A percentile compares a stretch with the other conserved stretches of the same genome.
Conservation (phyloP, 92 coral and sea anemone species). For the Bergia sp. region DNA sequence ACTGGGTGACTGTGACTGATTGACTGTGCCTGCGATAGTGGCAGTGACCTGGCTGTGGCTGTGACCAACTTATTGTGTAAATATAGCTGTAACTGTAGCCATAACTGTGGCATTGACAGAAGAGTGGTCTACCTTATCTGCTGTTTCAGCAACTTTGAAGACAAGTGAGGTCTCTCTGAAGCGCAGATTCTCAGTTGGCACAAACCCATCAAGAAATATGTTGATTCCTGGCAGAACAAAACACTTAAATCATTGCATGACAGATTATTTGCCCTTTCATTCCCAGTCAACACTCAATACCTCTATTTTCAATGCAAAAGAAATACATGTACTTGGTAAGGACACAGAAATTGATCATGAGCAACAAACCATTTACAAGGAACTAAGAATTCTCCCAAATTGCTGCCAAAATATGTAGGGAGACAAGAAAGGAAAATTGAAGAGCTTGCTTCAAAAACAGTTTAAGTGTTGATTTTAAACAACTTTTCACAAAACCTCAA, state of each 20-base stretch:
- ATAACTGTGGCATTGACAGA: no score
- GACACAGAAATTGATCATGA: neutral
- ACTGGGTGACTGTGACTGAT: no score
- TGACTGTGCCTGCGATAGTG: no score
- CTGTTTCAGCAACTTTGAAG: conserved; percentile 98
- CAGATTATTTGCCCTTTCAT: no score
- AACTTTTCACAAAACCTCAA: no score
- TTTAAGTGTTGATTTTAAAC: no score
- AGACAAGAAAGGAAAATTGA: no score
- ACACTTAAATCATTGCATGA: neutral
- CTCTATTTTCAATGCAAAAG: no score
- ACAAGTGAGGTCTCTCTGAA: conserved; percentile 92
- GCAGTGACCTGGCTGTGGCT: no score
- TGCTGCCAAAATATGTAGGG: neutral
- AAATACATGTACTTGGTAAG: no score
- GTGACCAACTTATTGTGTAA: no score
- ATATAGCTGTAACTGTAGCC: neutral
- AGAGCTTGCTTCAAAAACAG: no score
- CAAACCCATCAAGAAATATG: conserved; percentile 98
- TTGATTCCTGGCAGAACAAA: conserved; percentile 77
- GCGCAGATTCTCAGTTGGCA: conserved; percentile 96
- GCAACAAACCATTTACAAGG: neutral
- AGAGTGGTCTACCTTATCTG: conserved; percentile 74
- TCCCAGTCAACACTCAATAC: neutral
- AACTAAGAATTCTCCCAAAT: neutral